Conservation (phyloP, 2,113 vertebrate genomes). For the Lophotis ruficrista region DNA sequence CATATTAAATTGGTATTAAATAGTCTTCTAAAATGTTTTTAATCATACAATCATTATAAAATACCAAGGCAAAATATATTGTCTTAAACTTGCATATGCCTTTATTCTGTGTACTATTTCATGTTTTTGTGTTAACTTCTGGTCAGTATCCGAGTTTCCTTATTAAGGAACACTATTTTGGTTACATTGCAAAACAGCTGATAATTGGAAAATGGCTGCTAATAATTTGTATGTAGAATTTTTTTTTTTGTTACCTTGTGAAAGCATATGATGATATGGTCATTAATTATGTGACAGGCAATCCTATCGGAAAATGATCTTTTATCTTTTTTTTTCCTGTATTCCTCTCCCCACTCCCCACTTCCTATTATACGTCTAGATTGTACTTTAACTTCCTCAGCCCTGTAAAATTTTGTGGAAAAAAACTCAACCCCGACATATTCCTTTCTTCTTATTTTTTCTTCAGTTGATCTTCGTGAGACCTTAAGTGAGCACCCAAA, state of each 20-base stretch:
- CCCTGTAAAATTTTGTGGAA: background rate
- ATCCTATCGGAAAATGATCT: background rate
- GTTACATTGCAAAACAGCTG: background rate
- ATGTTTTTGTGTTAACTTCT: background rate
- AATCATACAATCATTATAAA: background rate
- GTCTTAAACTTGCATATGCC: background rate
- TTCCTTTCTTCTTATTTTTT: background rate
- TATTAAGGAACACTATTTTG: background rate
- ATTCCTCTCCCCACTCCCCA: accelerated
- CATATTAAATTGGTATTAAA: background rate
- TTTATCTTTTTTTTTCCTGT: background rate
- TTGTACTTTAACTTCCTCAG: background rate
- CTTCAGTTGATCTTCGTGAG: background rate
- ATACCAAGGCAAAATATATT: background rate
- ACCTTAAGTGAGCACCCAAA: background rate
- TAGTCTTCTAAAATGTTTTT: background rate
- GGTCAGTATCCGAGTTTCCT: background rate
- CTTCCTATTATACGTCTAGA: accelerated
- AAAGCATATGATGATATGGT: background rate
- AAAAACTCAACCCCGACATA: background rate
- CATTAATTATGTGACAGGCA: background rate
- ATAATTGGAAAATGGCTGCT: background rate
- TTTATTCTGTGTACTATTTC: background rate
- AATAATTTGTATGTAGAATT: background rate
- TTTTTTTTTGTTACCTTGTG: background rate